Base-by-base conservation (phyloP, 2,888 invertebrate genomes). In the Ochropleura leucogaster region DNA sequence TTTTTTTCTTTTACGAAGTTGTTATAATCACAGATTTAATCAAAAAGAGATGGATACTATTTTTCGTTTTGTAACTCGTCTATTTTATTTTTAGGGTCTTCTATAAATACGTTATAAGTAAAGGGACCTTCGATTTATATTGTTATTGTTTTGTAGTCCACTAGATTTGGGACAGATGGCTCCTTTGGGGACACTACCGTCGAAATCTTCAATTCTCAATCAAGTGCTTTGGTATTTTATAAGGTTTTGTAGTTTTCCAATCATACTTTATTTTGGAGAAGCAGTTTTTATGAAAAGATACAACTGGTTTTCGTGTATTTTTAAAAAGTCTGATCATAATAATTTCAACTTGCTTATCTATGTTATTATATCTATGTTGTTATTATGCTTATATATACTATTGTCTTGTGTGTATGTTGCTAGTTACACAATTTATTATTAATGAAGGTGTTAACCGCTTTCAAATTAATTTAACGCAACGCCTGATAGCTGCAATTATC, bases 61-160 rank as follows among this genome's bases (percentile, higher is more conserved):
- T 18, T 14, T 55, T 44, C 12, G 0, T 46, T 67, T 63, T 57
- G 4, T 59, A 51, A 46, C 20, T 46, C n/a, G 8, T 51, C 12
- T 62, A 9, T 55, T 82, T 68, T 68, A 68, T 73, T 53, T 70
- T 71, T 47, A n/a, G n/a, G 44, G 16, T 60, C 18, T 59, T n/a
- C 64, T 68, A 49, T 62, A 69, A 65, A 64, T 67, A 68, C 57
- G 69, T 69, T 82, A 69, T 64, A 79, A 72, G 57, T 40, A 71
- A 79, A 60, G 40, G 51, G 51, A 16, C 57, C 46, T 63, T 71
- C 62, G 44, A 20, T 57, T 83, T 68, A 71, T 82, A 83, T 65
- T 80, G 75, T 79, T 79, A 83, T 68, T 76, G 75, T 79, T 72
- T 71, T 70, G 75, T 64, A 63, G 83, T 72, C 69, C 47, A 82